phyloP scores from a whole-genome alignment of 2,797 vertebrate genomes.

The Micropoecilia bifurca region DNA sequence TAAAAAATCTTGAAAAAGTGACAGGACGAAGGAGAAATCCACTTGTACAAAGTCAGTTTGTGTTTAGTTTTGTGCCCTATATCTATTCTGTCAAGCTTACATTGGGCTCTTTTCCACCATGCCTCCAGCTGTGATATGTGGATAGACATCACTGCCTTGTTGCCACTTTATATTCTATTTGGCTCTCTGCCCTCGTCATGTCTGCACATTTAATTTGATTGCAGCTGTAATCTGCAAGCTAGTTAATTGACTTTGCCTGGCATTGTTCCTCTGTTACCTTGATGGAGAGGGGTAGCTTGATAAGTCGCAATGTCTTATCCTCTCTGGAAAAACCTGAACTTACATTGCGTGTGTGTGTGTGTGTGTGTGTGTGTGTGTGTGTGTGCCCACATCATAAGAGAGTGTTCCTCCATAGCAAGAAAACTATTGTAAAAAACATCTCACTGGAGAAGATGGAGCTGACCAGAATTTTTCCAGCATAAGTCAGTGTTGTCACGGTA shows the following conservation, averaged over 20 bases:
- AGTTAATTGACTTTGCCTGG: constrained; percentile 81
- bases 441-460: constrained; percentile 24
- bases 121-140: constrained; percentile 34
- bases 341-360: constrained; percentile 44
- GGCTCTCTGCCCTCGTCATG: constrained; percentile 64
- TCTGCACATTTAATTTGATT: constrained; percentile 81
- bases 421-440: constrained; percentile 24
- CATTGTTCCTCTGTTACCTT: constrained; percentile 67
- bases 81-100: constrained; percentile 18
- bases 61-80: background rate
- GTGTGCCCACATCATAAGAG: constrained; percentile 31
- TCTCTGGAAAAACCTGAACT: constrained; percentile 21
- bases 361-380: constrained; percentile 34
- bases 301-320: constrained; percentile 64
- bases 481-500: constrained; percentile 33
- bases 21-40: background rate
- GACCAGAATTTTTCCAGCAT: constrained; percentile 36
- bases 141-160: constrained; percentile 62
- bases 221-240: constrained; percentile 77
- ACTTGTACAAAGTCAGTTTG: background rate
- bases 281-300: constrained; percentile 55
- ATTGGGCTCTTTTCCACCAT: constrained; percentile 45
- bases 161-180: constrained; percentile 68
- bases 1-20: background rate
- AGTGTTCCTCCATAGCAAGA: constrained; percentile 10